Percentiles rank a stretch among this genome's conserved stretches.
Evolutionary conservation across 2,113 vertebrate genomes (phyloP).

Genomic region (Stercorarius parasiticus): DNA sequence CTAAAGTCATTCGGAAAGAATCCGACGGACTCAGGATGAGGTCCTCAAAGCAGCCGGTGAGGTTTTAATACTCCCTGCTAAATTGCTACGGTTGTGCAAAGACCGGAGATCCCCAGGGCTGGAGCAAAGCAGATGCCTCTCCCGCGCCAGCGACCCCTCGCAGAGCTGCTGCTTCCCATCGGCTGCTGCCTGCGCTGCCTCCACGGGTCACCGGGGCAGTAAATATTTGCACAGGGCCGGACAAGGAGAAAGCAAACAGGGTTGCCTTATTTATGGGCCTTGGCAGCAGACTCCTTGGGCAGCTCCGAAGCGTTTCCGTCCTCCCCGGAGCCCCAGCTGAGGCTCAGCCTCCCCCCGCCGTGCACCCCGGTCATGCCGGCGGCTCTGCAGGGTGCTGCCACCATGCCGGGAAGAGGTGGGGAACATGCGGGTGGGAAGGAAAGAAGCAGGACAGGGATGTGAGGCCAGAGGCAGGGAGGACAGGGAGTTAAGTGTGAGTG

Average conservation of each 20-base stretch:
- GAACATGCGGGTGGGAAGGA: background rate
- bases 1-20: background rate
- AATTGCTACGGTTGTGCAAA: background rate
- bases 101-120: background rate
- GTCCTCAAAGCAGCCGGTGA: background rate
- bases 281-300: background rate
- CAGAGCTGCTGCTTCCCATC: background rate
- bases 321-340: background rate
- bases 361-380: accelerated
- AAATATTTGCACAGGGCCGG: slow-evolving; percentile 58
- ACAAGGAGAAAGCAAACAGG: slow-evolving; percentile 68
- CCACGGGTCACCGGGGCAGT: slow-evolving; percentile 30
- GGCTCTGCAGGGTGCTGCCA: background rate
- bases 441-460: background rate
- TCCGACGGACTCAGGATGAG: accelerated
- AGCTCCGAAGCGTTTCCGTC: accelerated
- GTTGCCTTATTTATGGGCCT: slow-evolving; percentile 61
- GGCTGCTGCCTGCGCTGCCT: background rate
- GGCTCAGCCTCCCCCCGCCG: background rate
- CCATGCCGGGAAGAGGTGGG: accelerated
- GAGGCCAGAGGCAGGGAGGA: background rate
- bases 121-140: background rate
- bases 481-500: background rate
- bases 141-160: background rate
- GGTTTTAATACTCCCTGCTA: background rate